Percentiles rank a stretch among this genome's conserved stretches.
Evolutionary conservation across 2,888 invertebrate species (phyloP).

Genomic region (Chrysolina americana): DNA sequence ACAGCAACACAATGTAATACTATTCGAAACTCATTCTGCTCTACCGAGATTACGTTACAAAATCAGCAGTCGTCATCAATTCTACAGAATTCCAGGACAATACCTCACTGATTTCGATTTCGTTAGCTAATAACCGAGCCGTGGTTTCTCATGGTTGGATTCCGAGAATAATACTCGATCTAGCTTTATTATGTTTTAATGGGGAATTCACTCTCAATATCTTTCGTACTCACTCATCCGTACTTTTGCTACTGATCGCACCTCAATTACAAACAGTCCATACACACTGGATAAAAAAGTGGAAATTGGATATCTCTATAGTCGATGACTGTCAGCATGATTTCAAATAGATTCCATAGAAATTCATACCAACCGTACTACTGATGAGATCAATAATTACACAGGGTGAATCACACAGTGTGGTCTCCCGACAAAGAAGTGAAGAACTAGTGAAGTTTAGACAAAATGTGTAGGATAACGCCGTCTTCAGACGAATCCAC

Average conservation of each 20-base stretch:
- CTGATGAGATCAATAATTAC: no score
- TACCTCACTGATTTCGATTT: constrained; percentile 7
- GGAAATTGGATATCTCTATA: neutral
- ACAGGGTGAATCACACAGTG: no score
- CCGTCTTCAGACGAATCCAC: no score
- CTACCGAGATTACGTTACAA: neutral
- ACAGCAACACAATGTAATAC: neutral
- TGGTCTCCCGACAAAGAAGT: no score
- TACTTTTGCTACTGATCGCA: neutral
- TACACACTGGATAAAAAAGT: neutral
- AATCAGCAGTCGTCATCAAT: neutral
- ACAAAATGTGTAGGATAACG: no score
- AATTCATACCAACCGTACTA: no score
- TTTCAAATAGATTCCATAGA: neutral
- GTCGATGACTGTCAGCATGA: neutral
- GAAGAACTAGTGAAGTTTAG: no score
- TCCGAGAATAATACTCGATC: neutral
- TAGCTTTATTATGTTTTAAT: neutral
- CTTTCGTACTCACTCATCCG: neutral
- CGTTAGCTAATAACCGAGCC: neutral
- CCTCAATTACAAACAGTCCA: neutral
- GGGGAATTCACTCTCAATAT: constrained; percentile 1
- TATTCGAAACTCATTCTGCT: neutral
- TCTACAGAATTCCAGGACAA: neutral
- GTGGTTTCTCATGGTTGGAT: neutral